A percentile compares a stretch with the other conserved stretches of the same genome.
Conservation (phyloP, 2,888 invertebrate genomes). For the Tachystola acroxantha region DNA sequence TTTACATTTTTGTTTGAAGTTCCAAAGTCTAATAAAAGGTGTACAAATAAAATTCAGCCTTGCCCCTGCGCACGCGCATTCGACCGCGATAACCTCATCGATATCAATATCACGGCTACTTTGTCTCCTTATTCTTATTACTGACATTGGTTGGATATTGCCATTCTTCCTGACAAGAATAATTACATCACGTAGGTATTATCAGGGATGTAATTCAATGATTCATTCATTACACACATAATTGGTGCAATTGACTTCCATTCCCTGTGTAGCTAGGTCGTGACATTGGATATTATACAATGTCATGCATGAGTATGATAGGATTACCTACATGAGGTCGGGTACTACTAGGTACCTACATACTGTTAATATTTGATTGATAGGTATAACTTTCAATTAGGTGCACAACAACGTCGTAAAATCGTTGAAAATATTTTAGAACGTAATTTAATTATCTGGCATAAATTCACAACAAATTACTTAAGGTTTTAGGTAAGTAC, state of each 20-base stretch:
- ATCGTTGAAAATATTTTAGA: too few species aligned
- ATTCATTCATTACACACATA: neutral
- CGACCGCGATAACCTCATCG: conserved; percentile 8
- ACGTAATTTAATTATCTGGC: too few species aligned
- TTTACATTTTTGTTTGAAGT: too few species aligned
- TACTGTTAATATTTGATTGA: too few species aligned
- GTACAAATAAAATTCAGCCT: conserved; percentile 4
- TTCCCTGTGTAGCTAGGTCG: too few species aligned
- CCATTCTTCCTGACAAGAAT: neutral
- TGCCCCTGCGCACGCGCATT: conserved; percentile 5
- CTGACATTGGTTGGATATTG: conserved; percentile 7
- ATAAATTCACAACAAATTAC: too few species aligned
- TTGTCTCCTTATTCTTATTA: conserved; percentile 1
- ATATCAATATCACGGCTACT: conserved; percentile 5
- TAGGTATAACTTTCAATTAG: too few species aligned
- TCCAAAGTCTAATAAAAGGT: neutral
- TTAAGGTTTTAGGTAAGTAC: too few species aligned
- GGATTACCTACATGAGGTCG: neutral
- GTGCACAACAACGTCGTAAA: too few species aligned
- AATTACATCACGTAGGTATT: conserved; percentile 7
- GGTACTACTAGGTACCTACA: neutral
- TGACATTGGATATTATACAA: neutral
- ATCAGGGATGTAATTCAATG: conserved; percentile 1
- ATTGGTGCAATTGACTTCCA: neutral
- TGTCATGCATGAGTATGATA: neutral